Conservation (phyloP, 2,888 invertebrate genomes). For the Aspidapion aeneum region DNA sequence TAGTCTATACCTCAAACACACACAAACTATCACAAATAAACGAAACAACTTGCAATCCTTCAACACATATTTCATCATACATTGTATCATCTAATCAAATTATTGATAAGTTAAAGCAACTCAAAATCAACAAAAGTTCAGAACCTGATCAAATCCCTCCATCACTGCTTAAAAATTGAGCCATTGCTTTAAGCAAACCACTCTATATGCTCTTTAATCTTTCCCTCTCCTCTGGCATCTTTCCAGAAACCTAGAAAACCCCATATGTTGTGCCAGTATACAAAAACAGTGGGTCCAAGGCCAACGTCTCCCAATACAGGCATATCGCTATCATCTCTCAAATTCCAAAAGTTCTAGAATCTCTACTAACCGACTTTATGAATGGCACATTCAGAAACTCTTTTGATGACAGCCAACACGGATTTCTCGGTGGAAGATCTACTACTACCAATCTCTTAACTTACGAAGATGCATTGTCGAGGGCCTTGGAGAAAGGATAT, state of each 20-base stretch:
- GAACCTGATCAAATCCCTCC: neutral
- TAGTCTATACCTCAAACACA: neutral
- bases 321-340: neutral
- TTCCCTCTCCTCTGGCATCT: neutral
- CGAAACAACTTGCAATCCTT: too few relatives aligned
- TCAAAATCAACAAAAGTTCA: neutral
- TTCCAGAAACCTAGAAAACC: too few relatives aligned
- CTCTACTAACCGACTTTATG: neutral
- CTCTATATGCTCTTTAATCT: neutral
- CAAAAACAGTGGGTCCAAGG: neutral
- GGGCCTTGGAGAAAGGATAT: too few relatives aligned
- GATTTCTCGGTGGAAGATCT: neutral
- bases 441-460: too few relatives aligned
- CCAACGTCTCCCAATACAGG: neutral
- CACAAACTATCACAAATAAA: too few relatives aligned
- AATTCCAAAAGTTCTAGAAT: neutral
- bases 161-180: neutral
- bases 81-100: neutral
- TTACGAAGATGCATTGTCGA: too few relatives aligned
- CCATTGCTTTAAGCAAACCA: neutral
- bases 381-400: neutral
- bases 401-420: neutral
- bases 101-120: neutral
- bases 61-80: neutral
- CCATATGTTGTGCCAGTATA: too few relatives aligned